Conservation (phyloP, 2,888 invertebrate genomes). For the Sycophila texana region DNA sequence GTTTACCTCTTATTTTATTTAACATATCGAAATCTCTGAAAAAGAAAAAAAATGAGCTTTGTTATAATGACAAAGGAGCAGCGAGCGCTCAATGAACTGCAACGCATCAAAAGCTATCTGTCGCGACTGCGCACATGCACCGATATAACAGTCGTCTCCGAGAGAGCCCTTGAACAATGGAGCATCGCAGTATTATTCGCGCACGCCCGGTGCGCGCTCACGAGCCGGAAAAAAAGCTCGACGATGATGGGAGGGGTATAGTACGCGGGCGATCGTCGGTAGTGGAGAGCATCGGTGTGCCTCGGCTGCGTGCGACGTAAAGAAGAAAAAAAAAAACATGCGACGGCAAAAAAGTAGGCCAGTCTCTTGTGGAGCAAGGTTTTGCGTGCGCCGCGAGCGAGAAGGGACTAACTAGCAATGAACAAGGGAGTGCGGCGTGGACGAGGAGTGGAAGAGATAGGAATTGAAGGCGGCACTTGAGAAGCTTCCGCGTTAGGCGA, state of each 20-base stretch:
- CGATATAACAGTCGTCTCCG: not conserved
- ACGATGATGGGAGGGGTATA: not conserved
- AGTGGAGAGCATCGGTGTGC: not conserved
- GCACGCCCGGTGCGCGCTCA: not conserved
- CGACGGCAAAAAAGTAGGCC: conserved; percentile 34
- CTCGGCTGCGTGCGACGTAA: not conserved
- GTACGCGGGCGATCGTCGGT: not conserved
- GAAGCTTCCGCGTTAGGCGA: conserved; percentile 44
- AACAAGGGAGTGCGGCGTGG: not conserved
- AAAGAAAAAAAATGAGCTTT: not conserved
- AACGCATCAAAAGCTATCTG: not conserved
- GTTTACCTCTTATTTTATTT: too few species aligned
- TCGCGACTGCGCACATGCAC: not conserved
- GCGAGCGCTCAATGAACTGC: not conserved
- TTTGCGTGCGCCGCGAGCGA: conserved; percentile 17
- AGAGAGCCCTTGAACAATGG: conserved; percentile 7
- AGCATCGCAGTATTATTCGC: not conserved
- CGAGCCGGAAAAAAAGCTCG: not conserved
- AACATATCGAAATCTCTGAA: not conserved
- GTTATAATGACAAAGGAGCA: not conserved
- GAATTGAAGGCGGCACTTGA: conserved; percentile 35
- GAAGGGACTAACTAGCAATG: not conserved
- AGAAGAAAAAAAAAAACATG: not conserved
- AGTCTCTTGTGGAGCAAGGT: conserved; percentile 38
- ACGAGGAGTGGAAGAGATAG: not conserved